Evolutionary conservation across 1,140 invertebrate species (phyloP), one percentile per base, ranked within the genome.

Genomic region (Achatina immaculata): DNA sequence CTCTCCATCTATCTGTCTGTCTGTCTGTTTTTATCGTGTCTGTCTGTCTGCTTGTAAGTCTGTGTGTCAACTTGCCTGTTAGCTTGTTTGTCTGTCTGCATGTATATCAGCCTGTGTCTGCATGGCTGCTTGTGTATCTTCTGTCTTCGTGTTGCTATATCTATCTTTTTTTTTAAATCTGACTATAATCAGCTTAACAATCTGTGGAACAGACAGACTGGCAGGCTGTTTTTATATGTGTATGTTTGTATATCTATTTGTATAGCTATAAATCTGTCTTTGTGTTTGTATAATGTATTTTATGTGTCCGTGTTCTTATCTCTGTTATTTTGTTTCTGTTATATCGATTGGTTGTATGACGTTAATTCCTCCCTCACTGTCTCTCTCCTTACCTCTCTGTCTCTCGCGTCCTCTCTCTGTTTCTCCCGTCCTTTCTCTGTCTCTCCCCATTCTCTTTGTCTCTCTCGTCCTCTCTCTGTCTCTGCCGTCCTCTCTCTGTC

Each of bases 371-470:
- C n/a, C n/a, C n/a, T n/a, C n/a, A n/a, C n/a, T n/a, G n/a, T n/a
- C n/a, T n/a, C n/a, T n/a, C n/a, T n/a, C n/a, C n/a, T n/a, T n/a
- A n/a, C n/a, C n/a, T n/a, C n/a, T n/a, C n/a, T n/a, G n/a, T n/a
- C n/a, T n/a, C n/a, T n/a, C n/a, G n/a, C n/a, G n/a, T n/a, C n/a
- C n/a, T n/a, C n/a, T n/a, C n/a, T n/a, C n/a, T n/a, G n/a, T n/a
- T n/a, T n/a, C n/a, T n/a, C n/a, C n/a, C n/a, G n/a, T n/a, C n/a
- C n/a, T n/a, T n/a, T n/a, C n/a, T n/a, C n/a, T n/a, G n/a, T n/a
- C n/a, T n/a, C n/a, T n/a, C n/a, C n/a, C n/a, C n/a, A n/a, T 48
- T 19, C 38, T 78, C 40, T 38, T 31, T 40, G 36, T 71, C 78
- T 71, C 66, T 71, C 78, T n/a, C n/a, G n/a, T n/a, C n/a, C n/a